A percentile compares a stretch with the other conserved stretches of the same genome.
These are phyloP conservation scores for Aradophagus sp. DNA, from an alignment of 1,140 invertebrate species.

Conservation along the genomic window DNA sequence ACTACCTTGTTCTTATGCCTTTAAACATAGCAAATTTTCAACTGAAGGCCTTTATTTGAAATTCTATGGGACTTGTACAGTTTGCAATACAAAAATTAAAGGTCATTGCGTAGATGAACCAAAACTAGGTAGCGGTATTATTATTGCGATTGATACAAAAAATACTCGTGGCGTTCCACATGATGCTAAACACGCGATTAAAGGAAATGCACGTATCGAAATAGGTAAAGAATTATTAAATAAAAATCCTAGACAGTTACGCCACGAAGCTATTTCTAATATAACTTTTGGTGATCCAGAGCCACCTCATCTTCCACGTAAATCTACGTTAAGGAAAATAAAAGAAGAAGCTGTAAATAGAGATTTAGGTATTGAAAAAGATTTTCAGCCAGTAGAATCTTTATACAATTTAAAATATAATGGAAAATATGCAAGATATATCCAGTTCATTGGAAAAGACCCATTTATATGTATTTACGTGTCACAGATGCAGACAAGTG, in stretches of 20 bases:
- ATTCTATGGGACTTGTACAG: no score
- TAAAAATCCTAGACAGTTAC: conserved; percentile 9
- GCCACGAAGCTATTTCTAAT: background rate
- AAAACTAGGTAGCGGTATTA: conserved; percentile 6
- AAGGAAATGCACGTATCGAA: background rate
- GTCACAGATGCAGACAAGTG: conserved; percentile 20
- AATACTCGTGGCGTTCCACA: conserved; percentile 19
- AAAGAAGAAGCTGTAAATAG: conserved; percentile 18
- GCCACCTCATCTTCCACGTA: conserved; percentile 2
- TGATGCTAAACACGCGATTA: conserved; percentile 1
- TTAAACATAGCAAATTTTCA: no score
- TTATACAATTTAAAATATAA: conserved; percentile 35
- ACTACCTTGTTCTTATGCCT: no score
- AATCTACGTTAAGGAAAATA: conserved; percentile 10
- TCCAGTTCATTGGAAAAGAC: conserved; percentile 23
- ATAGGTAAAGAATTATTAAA: conserved; percentile 1
- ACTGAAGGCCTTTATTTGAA: no score
- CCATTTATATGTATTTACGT: conserved; percentile 39
- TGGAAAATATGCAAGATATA: conserved; percentile 23
- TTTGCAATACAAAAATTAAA: no score
- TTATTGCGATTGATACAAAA: background rate
- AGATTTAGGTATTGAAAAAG: conserved; percentile 3
- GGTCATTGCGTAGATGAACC: conserved; percentile 20
- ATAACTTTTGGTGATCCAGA: conserved; percentile 20
- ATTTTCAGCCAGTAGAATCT: conserved; percentile 8